Percentiles rank a stretch among this genome's conserved stretches.
phyloP scores from a whole-genome alignment of 2,888 invertebrate species.

The Rhingia rostrata region DNA sequence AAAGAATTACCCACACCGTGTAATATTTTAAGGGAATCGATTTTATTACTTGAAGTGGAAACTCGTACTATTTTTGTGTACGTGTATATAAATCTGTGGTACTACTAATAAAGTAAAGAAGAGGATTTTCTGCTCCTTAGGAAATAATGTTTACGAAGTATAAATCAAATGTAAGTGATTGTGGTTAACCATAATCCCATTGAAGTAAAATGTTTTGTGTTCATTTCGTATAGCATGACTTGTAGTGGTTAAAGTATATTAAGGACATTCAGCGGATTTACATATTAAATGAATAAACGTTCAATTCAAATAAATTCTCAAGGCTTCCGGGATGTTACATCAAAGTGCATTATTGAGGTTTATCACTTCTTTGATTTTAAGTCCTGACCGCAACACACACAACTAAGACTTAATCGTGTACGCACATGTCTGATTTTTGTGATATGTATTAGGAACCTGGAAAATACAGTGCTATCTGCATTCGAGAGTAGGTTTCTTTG shows the following conservation, averaged over 20 bases:
- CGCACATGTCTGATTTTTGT: too few species aligned
- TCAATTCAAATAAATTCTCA: background rate
- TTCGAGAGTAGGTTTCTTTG: too few species aligned
- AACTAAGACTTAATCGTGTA: too few species aligned
- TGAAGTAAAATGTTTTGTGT: background rate
- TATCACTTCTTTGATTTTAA: slow-evolving; percentile 1
- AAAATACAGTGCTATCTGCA: too few species aligned
- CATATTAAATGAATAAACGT: background rate
- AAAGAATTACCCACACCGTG: slow-evolving; percentile 11
- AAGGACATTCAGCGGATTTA: background rate
- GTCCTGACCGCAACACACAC: background rate
- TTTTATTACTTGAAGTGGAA: slow-evolving; percentile 49
- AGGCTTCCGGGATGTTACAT: background rate
- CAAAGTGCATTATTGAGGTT: slow-evolving; percentile 2
- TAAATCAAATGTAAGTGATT: slow-evolving; percentile 5
- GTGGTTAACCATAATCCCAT: slow-evolving; percentile 1
- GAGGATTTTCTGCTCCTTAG: background rate
- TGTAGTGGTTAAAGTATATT: background rate
- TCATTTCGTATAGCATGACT: too few species aligned
- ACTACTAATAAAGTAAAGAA: background rate
- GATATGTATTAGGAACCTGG: too few species aligned
- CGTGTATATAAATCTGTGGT: background rate
- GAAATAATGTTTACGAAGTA: slow-evolving; percentile 18
- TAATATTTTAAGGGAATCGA: slow-evolving; percentile 46
- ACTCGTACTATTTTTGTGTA: slow-evolving; percentile 11